Percentiles rank a stretch among this genome's conserved stretches.
These are phyloP conservation scores for Fundulus diaphanus DNA, from an alignment of 2,797 vertebrate species.

Conservation along the genomic window DNA sequence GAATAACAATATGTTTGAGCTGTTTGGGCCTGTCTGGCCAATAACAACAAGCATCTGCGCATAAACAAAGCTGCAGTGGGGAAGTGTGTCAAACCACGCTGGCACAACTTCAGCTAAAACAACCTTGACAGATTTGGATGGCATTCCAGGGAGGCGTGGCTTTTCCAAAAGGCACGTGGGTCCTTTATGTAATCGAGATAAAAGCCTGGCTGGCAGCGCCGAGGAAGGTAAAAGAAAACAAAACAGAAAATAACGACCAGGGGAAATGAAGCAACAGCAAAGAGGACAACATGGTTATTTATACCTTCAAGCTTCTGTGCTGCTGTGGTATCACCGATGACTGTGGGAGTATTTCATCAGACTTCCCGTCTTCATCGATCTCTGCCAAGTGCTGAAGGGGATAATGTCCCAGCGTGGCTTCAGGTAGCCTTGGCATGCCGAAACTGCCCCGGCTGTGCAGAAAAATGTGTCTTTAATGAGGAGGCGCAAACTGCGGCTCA, in stretches of 20 bases:
- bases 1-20: neutral
- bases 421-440: conserved; percentile 15
- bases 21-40: neutral
- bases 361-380: neutral
- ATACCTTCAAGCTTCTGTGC: neutral
- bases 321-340: conserved; percentile 2
- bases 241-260: neutral
- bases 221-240: conserved; percentile 16
- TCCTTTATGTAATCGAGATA: conserved; percentile 58
- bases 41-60: neutral
- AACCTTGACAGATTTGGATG: conserved; percentile 71
- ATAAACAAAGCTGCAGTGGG: conserved; percentile 18
- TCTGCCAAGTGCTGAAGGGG: neutral
- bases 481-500: conserved; percentile 46
- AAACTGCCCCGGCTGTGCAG: conserved; percentile 11
- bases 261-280: neutral
- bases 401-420: conserved; percentile 1
- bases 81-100: conserved; percentile 40
- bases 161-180: conserved; percentile 60
- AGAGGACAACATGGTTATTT: neutral
- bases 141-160: conserved; percentile 13
- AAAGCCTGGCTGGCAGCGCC: conserved; percentile 29
- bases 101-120: conserved; percentile 45
- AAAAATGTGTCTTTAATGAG: conserved; percentile 50
- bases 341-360: neutral